phyloP scores from a whole-genome alignment of 2,113 vertebrate genomes.

The Neodon shergylaensis region DNA sequence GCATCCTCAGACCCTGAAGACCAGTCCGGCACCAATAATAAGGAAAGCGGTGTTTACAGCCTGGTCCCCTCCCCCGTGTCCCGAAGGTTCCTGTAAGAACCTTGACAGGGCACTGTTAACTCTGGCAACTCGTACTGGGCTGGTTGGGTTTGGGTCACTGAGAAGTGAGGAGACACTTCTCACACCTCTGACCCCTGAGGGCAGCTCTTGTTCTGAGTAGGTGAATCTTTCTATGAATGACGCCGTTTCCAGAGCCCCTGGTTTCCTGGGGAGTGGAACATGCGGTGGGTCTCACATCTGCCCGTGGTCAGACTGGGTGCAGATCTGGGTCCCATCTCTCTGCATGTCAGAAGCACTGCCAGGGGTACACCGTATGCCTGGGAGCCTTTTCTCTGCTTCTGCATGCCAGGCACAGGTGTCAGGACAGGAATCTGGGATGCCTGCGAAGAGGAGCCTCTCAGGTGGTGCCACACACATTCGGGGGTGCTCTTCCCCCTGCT shows the following conservation, averaged over 20 bases:
- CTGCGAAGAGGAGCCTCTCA: background rate
- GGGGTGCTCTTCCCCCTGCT: background rate
- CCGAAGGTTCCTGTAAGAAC: background rate
- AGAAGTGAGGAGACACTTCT: background rate
- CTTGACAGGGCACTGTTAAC: background rate
- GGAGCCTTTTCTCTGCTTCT: background rate
- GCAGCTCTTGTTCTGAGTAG: background rate
- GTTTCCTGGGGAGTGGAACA: fast-evolving
- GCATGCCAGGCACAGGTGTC: background rate
- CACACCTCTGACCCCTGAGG: background rate
- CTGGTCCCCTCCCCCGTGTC: background rate
- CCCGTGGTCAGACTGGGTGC: fast-evolving
- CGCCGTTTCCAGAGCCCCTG: background rate
- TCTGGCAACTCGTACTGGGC: background rate
- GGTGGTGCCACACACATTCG: too few relatives aligned
- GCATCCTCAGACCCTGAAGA: background rate
- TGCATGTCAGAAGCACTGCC: background rate
- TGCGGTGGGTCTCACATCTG: fast-evolving
- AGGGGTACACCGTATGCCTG: background rate
- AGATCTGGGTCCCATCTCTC: fast-evolving
- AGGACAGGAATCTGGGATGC: background rate
- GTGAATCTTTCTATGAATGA: background rate
- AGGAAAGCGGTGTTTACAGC: too few relatives aligned
- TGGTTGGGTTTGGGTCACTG: background rate
- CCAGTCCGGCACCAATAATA: fast-evolving